Evolutionary conservation across 2,113 vertebrate species (phyloP).

Genomic region (Pao palembangensis): DNA sequence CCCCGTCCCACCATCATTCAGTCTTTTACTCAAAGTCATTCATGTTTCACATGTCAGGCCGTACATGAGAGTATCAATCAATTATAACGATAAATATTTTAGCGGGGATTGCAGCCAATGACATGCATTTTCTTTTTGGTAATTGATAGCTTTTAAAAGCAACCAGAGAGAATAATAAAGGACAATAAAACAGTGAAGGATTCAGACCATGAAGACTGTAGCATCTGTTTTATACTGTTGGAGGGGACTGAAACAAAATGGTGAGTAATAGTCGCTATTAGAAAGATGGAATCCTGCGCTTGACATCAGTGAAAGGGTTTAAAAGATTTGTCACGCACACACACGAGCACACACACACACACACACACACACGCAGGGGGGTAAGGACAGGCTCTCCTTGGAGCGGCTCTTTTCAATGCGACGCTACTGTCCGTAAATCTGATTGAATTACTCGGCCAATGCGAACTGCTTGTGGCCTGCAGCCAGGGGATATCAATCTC

Average conservation of each 20-base stretch:
- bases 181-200: too few species aligned
- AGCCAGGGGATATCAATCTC: conserved; percentile 68
- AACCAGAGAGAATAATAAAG: too few species aligned
- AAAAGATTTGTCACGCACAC: conserved; percentile 46
- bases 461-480: conserved; percentile 58
- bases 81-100: conserved; percentile 41
- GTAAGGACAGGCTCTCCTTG: conserved; percentile 69
- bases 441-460: conserved; percentile 66
- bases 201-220: too few species aligned
- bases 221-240: not conserved
- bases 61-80: conserved; percentile 24
- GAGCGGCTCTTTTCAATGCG: conserved; percentile 62
- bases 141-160: too few species aligned
- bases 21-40: conserved; percentile 22
- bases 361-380: conserved; percentile 23
- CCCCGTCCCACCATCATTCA: conserved; percentile 37
- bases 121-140: conserved; percentile 27
- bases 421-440: conserved; percentile 67
- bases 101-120: conserved; percentile 2
- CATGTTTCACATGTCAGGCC: not conserved
- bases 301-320: conserved; percentile 43
- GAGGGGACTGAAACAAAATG: conserved; percentile 45
- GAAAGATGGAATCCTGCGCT: conserved; percentile 65
- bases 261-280: conserved; percentile 58
- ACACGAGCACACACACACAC: conserved; percentile 19